Evolutionary conservation across 1,140 invertebrate species (phyloP).

Genomic region (Pogonomyrmex barbatus): DNA sequence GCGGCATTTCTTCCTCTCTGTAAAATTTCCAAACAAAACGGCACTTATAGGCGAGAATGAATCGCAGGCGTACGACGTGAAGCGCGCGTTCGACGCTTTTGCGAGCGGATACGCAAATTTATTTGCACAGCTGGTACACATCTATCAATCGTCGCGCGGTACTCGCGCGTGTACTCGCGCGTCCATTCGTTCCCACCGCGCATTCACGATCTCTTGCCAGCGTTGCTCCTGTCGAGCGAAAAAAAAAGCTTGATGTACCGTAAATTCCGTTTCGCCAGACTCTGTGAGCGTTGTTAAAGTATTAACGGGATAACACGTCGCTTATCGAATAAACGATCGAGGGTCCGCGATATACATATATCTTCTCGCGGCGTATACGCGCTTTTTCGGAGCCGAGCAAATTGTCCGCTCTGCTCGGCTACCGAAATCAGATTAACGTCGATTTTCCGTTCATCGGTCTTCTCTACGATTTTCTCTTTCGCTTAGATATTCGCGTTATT

Average conservation of each 20-base stretch:
- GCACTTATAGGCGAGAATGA: background rate
- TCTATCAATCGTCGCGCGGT: constrained; percentile 29
- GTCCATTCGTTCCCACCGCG: constrained; percentile 21
- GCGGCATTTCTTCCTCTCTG: background rate
- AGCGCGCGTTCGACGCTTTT: background rate
- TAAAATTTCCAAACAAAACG: constrained; percentile 29
- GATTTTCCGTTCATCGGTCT: constrained; percentile 63
- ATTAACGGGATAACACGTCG: constrained; percentile 53
- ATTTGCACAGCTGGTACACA: constrained; percentile 50
- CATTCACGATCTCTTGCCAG: background rate
- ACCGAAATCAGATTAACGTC: constrained; percentile 74
- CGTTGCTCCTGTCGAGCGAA: background rate
- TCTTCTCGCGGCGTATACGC: constrained; percentile 28
- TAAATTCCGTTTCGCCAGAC: constrained; percentile 46
- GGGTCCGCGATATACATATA: background rate
- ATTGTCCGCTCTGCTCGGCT: constrained; percentile 63
- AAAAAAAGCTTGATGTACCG: constrained; percentile 50
- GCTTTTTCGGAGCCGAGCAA: constrained; percentile 64
- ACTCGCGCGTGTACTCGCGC: background rate
- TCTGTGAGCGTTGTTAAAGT: constrained; percentile 7
- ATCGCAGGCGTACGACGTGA: background rate
- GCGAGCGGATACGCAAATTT: constrained; percentile 43
- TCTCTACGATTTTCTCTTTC: constrained; percentile 28
- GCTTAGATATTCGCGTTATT: too few species aligned
- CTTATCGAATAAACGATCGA: constrained; percentile 47